Evolutionary conservation across 2,797 vertebrate species (phyloP), one percentile per base, ranked within the genome.

Genomic region (Spinibarbus caldwelli): DNA sequence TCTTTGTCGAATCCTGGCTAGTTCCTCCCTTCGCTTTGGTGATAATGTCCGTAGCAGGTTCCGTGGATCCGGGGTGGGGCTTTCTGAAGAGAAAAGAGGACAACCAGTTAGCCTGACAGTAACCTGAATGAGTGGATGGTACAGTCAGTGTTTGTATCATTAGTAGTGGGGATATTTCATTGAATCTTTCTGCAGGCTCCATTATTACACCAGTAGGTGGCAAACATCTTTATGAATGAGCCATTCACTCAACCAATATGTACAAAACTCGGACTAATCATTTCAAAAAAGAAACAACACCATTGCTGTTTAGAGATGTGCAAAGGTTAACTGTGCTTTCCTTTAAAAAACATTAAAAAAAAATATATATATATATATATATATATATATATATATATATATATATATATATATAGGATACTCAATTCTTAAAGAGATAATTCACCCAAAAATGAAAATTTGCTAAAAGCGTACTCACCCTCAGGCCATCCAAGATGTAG

Each of bases 1-100:
- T 89, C 91, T 93, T 91, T 93, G 94, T 34, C 89, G 92, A 91
- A 94, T 95, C 88, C 81, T 94, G 79, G 90, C 93, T 91, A 92
- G 90, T 89, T 95, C 95, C 0, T 95, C 95, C 73, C 86, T 92
- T 84, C 93, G 89, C 89, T 90, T 93, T 31, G 94, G 93, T 73
- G 94, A 92, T 83, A 94, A 62, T 0, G 94, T 95, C 94, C 91
- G 89, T 12, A 77, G 93, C 29, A 92, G 80, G 11, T 82, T 83
- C 47, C 70, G 45, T 26, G 82, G 93, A 91, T 93, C 95, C 70
- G 93, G 93, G 59, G 95, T 95, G 47, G 94, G 93, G 86, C 91
- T 93, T 89, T 95, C 95, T 96, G 92, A 72, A 64, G 12, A 52
- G 6, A 83, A 67, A 81, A 21, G 36, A 34, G 19, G 5, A 66